phyloP scores from a whole-genome alignment of 92 coral and sea anemone species.

The Zoanthus gigantus region DNA sequence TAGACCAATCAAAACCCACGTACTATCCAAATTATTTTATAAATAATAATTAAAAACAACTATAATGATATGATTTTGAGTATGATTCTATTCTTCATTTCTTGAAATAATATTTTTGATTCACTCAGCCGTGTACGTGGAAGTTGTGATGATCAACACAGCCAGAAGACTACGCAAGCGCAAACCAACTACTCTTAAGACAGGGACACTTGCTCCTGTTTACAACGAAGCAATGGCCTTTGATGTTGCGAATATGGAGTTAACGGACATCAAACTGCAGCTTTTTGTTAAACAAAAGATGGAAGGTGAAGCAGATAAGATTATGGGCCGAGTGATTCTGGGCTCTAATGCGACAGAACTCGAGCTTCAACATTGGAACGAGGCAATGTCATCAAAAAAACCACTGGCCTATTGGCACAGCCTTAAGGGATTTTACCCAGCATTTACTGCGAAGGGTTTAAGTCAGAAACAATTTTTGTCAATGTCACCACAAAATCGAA shows the following conservation, averaged over 20 bases:
- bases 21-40: no score
- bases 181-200: slow-evolving; percentile 85
- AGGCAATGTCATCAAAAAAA: slow-evolving; percentile 96
- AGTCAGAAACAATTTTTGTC: slow-evolving; percentile 42
- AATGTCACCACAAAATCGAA: slow-evolving; percentile 51
- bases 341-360: slow-evolving; percentile 83
- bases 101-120: no score
- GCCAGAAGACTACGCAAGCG: slow-evolving; percentile 87
- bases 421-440: slow-evolving; percentile 73
- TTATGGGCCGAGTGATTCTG: slow-evolving; percentile 93
- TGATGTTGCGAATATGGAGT: slow-evolving; percentile 85
- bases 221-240: slow-evolving; percentile 99
- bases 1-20: no score
- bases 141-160: slow-evolving; percentile 87
- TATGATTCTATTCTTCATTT: no score
- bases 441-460: slow-evolving; percentile 53
- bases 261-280: slow-evolving; percentile 91
- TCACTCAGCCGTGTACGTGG: slow-evolving; percentile 87
- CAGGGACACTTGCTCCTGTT: slow-evolving; percentile 89
- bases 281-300: slow-evolving; percentile 90
- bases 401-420: slow-evolving; percentile 98
- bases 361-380: slow-evolving; percentile 91
- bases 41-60: no score
- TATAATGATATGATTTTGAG: no score
- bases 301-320: slow-evolving; percentile 91